Evolutionary conservation across 2,888 invertebrate species (phyloP).

Genomic region (Parnassius apollo): DNA sequence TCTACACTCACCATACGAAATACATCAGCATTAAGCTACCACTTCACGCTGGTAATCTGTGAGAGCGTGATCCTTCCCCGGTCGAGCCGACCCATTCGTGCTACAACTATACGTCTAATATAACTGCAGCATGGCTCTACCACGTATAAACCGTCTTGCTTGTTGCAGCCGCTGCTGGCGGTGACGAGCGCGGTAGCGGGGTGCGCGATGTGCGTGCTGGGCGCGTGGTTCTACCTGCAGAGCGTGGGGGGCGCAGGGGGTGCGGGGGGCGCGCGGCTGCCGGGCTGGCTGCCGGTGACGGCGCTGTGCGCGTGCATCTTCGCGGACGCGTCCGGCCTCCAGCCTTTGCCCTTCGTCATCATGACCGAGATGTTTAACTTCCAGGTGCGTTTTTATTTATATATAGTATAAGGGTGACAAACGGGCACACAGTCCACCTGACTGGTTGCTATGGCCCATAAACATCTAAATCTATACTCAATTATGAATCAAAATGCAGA

Average conservation of each 20-base stretch:
- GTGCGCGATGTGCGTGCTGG: slow-evolving; percentile 68
- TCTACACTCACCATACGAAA: too few species aligned
- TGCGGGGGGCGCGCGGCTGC: slow-evolving; percentile 41
- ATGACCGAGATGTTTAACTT: slow-evolving; percentile 78
- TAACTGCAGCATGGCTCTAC: too few species aligned
- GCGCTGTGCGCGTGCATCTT: slow-evolving; percentile 65
- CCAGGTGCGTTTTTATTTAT: slow-evolving; percentile 47
- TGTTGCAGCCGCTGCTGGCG: slow-evolving; percentile 63
- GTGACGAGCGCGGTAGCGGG: slow-evolving; percentile 69
- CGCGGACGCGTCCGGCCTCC: slow-evolving; percentile 67
- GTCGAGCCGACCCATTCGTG: background rate
- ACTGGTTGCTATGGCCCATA: too few species aligned
- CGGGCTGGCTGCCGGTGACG: slow-evolving; percentile 69
- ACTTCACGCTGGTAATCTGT: too few species aligned
- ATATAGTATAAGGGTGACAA: background rate
- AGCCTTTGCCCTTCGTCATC: slow-evolving; percentile 69
- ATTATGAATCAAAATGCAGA: too few species aligned
- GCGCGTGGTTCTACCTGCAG: slow-evolving; percentile 70
- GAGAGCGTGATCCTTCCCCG: background rate
- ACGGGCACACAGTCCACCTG: too few species aligned
- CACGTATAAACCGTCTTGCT: background rate
- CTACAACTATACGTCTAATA: too few species aligned
- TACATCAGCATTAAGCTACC: too few species aligned
- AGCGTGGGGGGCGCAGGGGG: slow-evolving; percentile 30
- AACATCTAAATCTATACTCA: too few species aligned